Evolutionary conservation across 2,888 invertebrate genomes (phyloP), one percentile per base, ranked within the genome.

Genomic region (Campopleginae sp.): DNA sequence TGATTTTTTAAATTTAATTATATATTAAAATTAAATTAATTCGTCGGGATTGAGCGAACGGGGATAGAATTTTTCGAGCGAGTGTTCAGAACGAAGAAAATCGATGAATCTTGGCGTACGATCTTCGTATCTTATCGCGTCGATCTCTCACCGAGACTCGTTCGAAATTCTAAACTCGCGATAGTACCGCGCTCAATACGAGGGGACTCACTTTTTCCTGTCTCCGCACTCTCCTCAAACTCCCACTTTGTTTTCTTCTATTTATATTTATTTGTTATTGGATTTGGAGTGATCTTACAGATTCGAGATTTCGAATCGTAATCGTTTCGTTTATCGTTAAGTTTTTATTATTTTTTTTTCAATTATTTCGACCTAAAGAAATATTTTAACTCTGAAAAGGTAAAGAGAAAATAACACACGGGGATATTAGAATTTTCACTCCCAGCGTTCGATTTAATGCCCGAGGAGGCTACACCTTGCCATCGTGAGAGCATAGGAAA

Each of bases 61-160:
- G 5, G 14, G 27, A 27, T 14, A 14, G 27, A 27, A 27, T 27
- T 14, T 1, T 23, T n/a, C 2, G 23, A 27, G 27, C 7, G 19
- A 19, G 2, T 19, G 2, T 58, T 5, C 27, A 14, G 27, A 14
- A 58, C 68, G 38, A 7, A n/a, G n/a, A 46, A 8, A 8, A 68
- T 31, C 27, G 27, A 46, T 46, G 8, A 7, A 58, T 58, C 4
- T 58, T 14, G 27, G 8, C 46, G 38, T 38, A 38, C 8, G 46
- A 46, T 68, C 46, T 7, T 68, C 3, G n/a, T 68, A 31, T 68
- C 68, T 46, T 46, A 68, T 68, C 68, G 14, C 44, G 27, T 46
- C 3, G 17, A 68, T 46, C 27, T 44, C 27, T 19, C 3, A 17
- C 10, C n/a, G 6, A 17, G 46, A 17, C 17, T 46, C 46, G 27